Base-by-base conservation (phyloP, 2,888 invertebrate genomes). In the Rhagophthalmus giganteus region DNA sequence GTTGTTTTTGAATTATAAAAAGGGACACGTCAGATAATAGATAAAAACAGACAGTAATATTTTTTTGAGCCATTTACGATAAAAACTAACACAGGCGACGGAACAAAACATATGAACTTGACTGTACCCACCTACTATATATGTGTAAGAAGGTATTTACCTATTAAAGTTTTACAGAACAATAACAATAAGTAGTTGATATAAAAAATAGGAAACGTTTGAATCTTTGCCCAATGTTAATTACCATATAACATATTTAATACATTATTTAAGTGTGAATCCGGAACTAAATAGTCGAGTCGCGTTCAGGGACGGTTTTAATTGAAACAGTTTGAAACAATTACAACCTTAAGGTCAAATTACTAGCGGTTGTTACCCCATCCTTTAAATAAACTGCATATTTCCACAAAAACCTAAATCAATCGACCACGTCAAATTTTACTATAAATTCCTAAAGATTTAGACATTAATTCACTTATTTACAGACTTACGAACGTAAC, bases 191-290 rank as follows among this genome's bases (percentile, higher is more conserved):
- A n/a, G n/a, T n/a, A n/a, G n/a, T n/a, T n/a, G n/a, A n/a, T n/a
- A n/a, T n/a, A n/a, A n/a, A n/a, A n/a, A n/a, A n/a, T n/a, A n/a
- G n/a, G n/a, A n/a, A n/a, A n/a, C n/a, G n/a, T n/a, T n/a, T n/a
- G n/a, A n/a, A n/a, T n/a, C n/a, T n/a, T n/a, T n/a, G n/a, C n/a
- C n/a, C n/a, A n/a, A n/a, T n/a, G n/a, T n/a, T 32, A 47, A 40
- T 40, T 31, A 47, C 20, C 26, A 16, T 24, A 8, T 31, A 47
- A 47, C 31, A 14, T 25, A 37, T 37, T 35, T 51, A 46, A 46
- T 27, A 40, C 15, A 51, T n/a, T n/a, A 45, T 52, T 47, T 46
- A 51, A 38, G 51, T 55, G 51, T 55, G 33, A 16, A 47, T 55
- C 51, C 50, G 46, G 41, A 44, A 51, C 14, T 32, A 27, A 48